Evolutionary conservation across 1,140 invertebrate genomes (phyloP).

Genomic region (Drosophila kanapiae): DNA sequence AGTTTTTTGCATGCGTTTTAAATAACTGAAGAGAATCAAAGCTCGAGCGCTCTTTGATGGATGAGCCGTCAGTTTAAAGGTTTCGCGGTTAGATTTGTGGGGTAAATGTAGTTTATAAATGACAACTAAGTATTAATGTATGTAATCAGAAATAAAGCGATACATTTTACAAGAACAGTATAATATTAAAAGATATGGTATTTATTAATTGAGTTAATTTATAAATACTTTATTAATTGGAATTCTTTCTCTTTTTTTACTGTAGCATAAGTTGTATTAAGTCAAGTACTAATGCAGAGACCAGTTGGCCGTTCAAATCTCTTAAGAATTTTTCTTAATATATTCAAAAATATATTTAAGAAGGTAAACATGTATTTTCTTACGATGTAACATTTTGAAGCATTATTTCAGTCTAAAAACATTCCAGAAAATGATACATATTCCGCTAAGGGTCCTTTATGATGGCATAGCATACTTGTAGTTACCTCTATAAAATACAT

Average conservation of each 20-base stretch:
- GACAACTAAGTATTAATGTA: background rate
- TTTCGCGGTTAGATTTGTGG: background rate
- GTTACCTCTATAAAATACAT: background rate
- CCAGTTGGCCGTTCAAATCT: too few relatives aligned
- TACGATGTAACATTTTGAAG: too few relatives aligned
- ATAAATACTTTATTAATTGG: too few relatives aligned
- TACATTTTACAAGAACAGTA: background rate
- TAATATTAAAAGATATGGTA: too few relatives aligned
- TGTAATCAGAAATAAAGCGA: background rate
- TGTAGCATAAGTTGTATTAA: too few relatives aligned
- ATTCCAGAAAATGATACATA: background rate
- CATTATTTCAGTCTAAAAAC: background rate
- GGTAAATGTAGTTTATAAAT: background rate
- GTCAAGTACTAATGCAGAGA: too few relatives aligned
- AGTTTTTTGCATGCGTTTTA: constrained; percentile 19
- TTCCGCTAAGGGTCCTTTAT: background rate
- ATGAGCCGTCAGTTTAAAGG: constrained; percentile 2
- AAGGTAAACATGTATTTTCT: too few relatives aligned
- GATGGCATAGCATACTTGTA: background rate
- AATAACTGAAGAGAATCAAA: constrained; percentile 3
- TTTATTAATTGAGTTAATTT: too few relatives aligned
- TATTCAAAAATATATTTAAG: too few relatives aligned
- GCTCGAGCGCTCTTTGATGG: constrained; percentile 5
- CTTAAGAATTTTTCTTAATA: too few relatives aligned
- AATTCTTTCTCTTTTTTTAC: too few relatives aligned